A percentile compares a stretch with the other conserved stretches of the same genome.
Evolutionary conservation across 2,113 vertebrate genomes (phyloP).

Genomic region (Chaetops frenatus): DNA sequence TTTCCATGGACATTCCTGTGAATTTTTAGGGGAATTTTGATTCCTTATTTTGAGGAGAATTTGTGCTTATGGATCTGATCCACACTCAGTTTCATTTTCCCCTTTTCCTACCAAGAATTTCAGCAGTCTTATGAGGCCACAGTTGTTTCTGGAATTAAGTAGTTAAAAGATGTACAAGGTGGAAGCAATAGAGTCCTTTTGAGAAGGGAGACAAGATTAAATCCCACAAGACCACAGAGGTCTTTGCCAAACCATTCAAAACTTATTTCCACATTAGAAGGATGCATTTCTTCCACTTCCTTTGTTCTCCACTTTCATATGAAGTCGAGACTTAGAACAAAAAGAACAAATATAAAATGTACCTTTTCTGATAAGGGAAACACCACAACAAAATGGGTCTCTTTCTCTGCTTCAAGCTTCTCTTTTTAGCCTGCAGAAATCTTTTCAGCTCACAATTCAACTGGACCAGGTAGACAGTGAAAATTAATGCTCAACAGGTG

Average conservation of each 20-base stretch:
- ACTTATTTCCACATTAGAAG: not conserved
- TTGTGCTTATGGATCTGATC: not conserved
- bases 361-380: not conserved
- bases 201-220: not conserved
- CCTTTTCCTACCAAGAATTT: not conserved
- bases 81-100: not conserved
- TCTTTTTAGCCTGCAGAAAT: not conserved
- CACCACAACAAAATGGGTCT: not conserved
- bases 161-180: not conserved
- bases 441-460: not conserved
- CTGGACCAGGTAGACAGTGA: not conserved
- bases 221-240: not conserved
- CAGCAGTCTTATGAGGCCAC: not conserved
- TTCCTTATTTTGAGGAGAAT: not conserved
- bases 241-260: not conserved
- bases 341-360: not conserved
- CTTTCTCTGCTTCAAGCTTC: not conserved
- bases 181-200: not conserved
- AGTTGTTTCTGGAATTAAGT: not conserved
- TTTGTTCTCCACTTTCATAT: not conserved
- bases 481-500: not conserved
- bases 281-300: not conserved
- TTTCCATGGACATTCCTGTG: not conserved
- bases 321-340: not conserved
- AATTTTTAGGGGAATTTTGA: not conserved